Percentiles rank a stretch among this genome's conserved stretches.
Evolutionary conservation across 2,888 invertebrate species (phyloP).

Genomic region (Parnassius orleans): DNA sequence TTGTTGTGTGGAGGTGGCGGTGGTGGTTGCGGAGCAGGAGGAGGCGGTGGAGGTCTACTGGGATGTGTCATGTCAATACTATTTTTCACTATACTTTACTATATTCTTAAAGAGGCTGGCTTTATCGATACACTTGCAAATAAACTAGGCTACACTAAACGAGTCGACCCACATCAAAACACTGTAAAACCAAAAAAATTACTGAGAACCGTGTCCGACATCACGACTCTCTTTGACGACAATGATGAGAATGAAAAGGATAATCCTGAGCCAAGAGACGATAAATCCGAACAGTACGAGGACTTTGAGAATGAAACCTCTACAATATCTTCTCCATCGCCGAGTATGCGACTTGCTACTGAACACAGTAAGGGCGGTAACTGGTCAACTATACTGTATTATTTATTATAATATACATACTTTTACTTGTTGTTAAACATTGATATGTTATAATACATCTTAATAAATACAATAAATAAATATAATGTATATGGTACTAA

Average conservation of each 20-base stretch:
- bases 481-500: too few relatives aligned
- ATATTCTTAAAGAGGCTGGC: constrained; percentile 61
- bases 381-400: constrained; percentile 43
- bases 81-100: constrained; percentile 54
- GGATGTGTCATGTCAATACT: constrained; percentile 56
- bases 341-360: constrained; percentile 7
- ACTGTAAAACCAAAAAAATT: background rate
- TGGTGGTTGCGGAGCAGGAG: constrained; percentile 54
- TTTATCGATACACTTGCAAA: constrained; percentile 62
- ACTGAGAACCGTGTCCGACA: background rate
- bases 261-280: background rate
- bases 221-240: background rate
- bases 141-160: constrained; percentile 57
- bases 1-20: constrained; percentile 67
- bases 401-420: constrained; percentile 34
- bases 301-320: constrained; percentile 13
- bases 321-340: background rate
- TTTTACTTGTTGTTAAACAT: constrained; percentile 1
- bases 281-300: constrained; percentile 2
- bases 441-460: background rate
- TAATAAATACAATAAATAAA: too few relatives aligned
- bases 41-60: constrained; percentile 52
- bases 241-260: background rate
- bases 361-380: constrained; percentile 17
- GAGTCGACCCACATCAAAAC: background rate